phyloP scores from a whole-genome alignment of 2,888 invertebrate genomes.

The Panzeria rudis region DNA sequence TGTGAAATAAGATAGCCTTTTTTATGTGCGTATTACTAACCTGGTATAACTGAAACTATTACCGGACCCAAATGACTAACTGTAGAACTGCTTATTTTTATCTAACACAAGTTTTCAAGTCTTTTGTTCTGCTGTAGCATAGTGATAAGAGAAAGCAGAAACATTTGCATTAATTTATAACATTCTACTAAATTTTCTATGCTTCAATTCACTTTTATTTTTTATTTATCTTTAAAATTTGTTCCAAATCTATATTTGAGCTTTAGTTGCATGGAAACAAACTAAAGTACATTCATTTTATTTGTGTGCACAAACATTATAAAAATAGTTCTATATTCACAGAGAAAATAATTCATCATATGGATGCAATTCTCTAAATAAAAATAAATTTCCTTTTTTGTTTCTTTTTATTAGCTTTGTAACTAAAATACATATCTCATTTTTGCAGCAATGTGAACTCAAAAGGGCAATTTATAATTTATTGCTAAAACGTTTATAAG shows the following conservation, averaged over 20 bases:
- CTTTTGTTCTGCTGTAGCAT: no score
- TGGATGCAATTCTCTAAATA: conserved; percentile 20
- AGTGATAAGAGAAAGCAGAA: no score
- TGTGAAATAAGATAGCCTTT: no score
- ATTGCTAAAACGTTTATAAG: conserved; percentile 52
- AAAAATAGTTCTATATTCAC: background rate
- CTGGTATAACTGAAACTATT: no score
- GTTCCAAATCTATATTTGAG: background rate
- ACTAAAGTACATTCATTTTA: background rate
- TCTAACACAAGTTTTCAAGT: no score
- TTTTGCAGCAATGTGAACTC: background rate
- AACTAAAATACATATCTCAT: background rate
- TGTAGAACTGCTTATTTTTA: no score
- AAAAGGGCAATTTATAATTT: conserved; percentile 62
- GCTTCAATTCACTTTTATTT: background rate
- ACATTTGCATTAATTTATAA: background rate
- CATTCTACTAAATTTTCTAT: background rate
- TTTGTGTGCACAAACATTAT: conserved; percentile 5
- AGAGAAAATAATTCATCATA: conserved; percentile 38
- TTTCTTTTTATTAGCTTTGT: background rate
- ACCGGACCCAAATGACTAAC: no score
- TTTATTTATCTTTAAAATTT: background rate
- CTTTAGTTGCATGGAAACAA: background rate
- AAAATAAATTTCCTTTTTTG: conserved; percentile 10
- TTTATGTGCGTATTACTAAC: no score